A percentile compares a stretch with the other conserved stretches of the same genome.
Evolutionary conservation across 2,113 vertebrate genomes (phyloP).

Genomic region (Sylvietta virens): DNA sequence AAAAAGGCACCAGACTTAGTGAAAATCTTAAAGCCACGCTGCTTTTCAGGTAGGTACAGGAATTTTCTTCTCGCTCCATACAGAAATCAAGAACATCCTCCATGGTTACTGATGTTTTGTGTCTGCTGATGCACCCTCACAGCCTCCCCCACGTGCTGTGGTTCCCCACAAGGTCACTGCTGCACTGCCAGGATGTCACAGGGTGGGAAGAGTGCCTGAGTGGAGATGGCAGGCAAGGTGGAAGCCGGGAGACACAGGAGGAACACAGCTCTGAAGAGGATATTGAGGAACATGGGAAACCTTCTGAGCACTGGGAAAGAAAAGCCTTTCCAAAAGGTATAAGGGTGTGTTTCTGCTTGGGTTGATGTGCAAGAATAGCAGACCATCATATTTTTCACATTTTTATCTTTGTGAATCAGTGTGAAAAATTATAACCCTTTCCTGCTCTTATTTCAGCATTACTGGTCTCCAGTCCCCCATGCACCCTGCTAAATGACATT

Average conservation of each 20-base stretch:
- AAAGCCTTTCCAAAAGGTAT: background rate
- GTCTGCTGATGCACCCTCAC: background rate
- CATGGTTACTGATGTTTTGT: background rate
- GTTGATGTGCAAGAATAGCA: background rate
- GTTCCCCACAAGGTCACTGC: background rate
- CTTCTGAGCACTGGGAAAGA: background rate
- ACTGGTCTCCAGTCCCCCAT: background rate
- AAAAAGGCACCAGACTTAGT: background rate
- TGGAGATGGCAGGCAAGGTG: fast-evolving
- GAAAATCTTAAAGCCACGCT: background rate
- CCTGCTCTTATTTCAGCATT: background rate
- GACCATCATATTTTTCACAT: background rate
- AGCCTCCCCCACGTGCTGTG: background rate
- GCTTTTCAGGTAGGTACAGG: background rate
- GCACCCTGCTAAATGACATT: background rate
- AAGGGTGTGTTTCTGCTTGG: background rate
- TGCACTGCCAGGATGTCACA: background rate
- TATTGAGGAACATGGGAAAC: background rate
- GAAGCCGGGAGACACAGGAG: background rate
- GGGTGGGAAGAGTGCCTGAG: background rate
- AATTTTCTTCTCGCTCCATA: background rate
- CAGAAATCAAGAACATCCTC: background rate
- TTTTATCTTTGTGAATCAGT: background rate
- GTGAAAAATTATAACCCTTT: background rate
- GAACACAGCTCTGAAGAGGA: background rate